Evolutionary conservation across 2,888 invertebrate species (phyloP), one percentile per base, ranked within the genome.

Genomic region (Andrena chrysosceles): DNA sequence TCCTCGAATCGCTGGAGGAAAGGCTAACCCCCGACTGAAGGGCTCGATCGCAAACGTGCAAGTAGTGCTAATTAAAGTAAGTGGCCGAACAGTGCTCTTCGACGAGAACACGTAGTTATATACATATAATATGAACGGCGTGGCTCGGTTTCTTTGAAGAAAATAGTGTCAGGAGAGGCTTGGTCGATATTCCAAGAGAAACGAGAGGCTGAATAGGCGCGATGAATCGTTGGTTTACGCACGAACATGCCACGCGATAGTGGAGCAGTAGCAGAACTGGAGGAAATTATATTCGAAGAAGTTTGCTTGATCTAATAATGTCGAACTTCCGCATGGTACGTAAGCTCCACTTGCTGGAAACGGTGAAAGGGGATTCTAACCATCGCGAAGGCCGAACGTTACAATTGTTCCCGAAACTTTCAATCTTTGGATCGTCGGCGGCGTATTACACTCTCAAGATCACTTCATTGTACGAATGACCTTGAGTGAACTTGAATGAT

Each of bases 61-160:
- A 83, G 83, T 83, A 81, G 83, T 54, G 68, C 73, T 83, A 83
- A 83, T 83, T 83, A 83, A 83, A 81, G 72, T 83, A 83, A 83
- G 83, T 83, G 83, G 72, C 69, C 76, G 83, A 83, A 83, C 83
- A 73, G 83, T 29, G 69, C 72, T 69, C 69, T 68, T 76, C 64
- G 72, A 72, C 67, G 75, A 77, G 81, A 66, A 54, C 60, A 33
- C 64, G 54, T 23, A 42, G 42, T 42, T 42, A 16, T 42, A 68
- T 64, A 69, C 64, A 71, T 69, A 75, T 35, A 74, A 71, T 72
- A 71, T 56, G 63, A 48, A 54, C 42, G 71, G 16, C 49, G 23
- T 59, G 69, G 29, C 56, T 73, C 54, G 69, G 59, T 13, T 79
- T 33, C 68, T 80, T 76, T 74, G 63, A 52, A 33, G 69, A 77